Evolutionary conservation across 2,888 invertebrate species (phyloP), one percentile per base, ranked within the genome.

Genomic region (Limnephilus rhombicus): DNA sequence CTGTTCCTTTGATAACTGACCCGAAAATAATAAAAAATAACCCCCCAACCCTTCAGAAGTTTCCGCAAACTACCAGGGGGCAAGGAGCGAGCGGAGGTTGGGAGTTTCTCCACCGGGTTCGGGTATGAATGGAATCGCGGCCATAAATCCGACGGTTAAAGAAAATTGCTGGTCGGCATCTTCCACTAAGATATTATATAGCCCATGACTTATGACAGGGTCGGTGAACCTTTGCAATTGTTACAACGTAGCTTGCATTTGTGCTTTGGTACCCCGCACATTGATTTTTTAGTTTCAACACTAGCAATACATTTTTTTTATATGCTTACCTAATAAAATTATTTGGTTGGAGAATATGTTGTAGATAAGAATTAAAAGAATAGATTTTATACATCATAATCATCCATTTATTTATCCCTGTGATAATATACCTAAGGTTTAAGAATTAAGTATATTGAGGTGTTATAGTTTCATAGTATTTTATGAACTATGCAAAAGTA

Each of bases 121-220:
- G 80, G 92, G 90, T 88, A 92, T 92, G 92, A 92, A 91, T 91
- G 80, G 92, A 90, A 91, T 89, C 91, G 87, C 90, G 90, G 90
- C 80, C 89, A 92, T 93, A 93, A 93, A 93, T 93, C 92, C 88
- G 87, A 90, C 93, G 92, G 92, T 92, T 92, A 93, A 92, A 92
- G 92, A 93, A 93, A 92, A 93, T 93, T 92, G 93, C 91, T 91
- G 89, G 92, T 83, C 92, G 92, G 93, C 93, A 92, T 92, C 92
- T 92, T 89, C 92, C 85, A 53, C 88, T 83, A 85, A 80, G 92
- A 93, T 93, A 93, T 93, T 93, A 93, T 93, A 92, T 92, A 92
- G 91, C 92, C 92, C 92, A 92, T 93, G 93, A 92, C 93, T 92
- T 83, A 49, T 86, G 24, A 49, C 24, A 45, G 86, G 49, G 86